These are phyloP conservation scores for Erethizon dorsatum DNA, from an alignment of 2,797 vertebrate species.

Conservation along the genomic window DNA sequence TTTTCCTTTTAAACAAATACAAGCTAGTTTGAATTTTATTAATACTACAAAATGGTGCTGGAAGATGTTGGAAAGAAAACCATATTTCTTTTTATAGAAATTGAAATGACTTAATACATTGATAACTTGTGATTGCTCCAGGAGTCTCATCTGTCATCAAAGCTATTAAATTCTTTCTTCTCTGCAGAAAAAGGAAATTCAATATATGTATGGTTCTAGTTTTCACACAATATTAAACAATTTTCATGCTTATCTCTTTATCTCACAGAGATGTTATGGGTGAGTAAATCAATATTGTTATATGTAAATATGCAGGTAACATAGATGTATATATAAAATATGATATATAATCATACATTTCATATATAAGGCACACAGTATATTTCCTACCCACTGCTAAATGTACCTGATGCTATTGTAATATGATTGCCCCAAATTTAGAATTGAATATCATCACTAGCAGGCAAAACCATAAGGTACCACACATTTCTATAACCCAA, in stretches of 20 bases:
- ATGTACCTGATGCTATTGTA: not conserved
- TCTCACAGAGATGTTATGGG: not conserved
- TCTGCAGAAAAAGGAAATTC: slow-evolving; percentile 21
- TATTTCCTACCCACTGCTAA: not conserved
- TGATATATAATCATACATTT: not conserved
- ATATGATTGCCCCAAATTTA: slow-evolving; percentile 1
- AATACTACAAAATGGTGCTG: not conserved
- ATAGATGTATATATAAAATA: not conserved
- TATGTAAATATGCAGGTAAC: not conserved
- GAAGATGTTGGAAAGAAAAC: not conserved
- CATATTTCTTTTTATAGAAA: slow-evolving; percentile 57
- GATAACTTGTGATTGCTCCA: not conserved
- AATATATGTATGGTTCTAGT: not conserved
- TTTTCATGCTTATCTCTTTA: not conserved
- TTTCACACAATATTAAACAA: not conserved
- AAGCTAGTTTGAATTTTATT: slow-evolving; percentile 21
- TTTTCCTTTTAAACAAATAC: slow-evolving; percentile 60
- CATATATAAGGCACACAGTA: not conserved
- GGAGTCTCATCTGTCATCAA: not conserved
- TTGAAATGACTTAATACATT: not conserved
- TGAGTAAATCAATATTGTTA: not conserved
- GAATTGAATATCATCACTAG: not conserved
- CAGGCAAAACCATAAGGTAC: not conserved
- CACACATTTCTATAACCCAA: not conserved
- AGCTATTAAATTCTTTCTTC: slow-evolving; percentile 22